These are phyloP conservation scores for Cryptocephalus moraei DNA, from an alignment of 2,888 invertebrate genomes.

Conservation along the genomic window DNA sequence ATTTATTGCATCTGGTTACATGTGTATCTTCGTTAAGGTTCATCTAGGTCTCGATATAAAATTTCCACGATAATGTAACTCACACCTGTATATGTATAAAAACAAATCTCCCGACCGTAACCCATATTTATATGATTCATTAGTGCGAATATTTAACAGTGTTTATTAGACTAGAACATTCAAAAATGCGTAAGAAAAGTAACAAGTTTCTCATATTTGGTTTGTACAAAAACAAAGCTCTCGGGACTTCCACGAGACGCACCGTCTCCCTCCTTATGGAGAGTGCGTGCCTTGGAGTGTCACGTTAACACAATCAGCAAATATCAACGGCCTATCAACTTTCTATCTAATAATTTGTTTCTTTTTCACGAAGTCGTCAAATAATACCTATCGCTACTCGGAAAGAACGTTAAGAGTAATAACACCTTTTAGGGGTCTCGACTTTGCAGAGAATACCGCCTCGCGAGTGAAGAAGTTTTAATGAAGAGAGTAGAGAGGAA, in stretches of 20 bases:
- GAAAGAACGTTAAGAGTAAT: slow-evolving; percentile 1
- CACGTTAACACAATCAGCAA: no score
- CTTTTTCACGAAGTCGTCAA: no score
- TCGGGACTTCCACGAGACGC: no score
- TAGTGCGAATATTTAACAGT: slow-evolving; percentile 31
- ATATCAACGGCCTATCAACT: no score
- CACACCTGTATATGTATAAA: slow-evolving; percentile 25
- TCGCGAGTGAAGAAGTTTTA: no score
- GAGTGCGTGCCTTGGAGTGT: no score
- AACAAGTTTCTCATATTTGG: slow-evolving; percentile 8
- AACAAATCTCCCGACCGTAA: slow-evolving; percentile 14
- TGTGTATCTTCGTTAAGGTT: background rate
- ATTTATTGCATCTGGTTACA: slow-evolving; percentile 25
- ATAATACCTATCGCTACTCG: no score
- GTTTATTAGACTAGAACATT: slow-evolving; percentile 20
- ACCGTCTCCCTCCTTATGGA: no score
- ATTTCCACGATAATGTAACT: slow-evolving; percentile 16
- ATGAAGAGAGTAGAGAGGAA: no score
- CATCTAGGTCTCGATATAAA: slow-evolving; percentile 13
- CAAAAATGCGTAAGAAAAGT: slow-evolving; percentile 19
- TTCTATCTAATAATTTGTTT: no score
- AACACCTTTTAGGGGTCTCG: slow-evolving; percentile 3
- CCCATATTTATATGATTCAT: slow-evolving; percentile 9
- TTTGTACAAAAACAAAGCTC: no score
- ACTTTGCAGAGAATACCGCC: background rate